Conservation (phyloP, 1,140 invertebrate species). For the Ips typographus region DNA sequence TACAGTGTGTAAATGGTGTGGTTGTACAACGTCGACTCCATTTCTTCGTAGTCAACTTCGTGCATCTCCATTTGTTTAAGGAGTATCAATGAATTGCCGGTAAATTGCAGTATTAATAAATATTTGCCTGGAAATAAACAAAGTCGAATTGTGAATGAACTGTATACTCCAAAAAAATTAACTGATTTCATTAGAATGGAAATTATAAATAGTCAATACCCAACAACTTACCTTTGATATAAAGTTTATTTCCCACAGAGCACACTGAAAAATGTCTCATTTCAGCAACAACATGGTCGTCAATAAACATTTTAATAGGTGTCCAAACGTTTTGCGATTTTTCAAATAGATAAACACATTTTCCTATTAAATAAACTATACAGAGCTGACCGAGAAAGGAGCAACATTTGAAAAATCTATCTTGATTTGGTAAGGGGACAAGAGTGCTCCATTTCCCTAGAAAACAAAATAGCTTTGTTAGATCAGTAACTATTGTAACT, state of each 20-base stretch:
- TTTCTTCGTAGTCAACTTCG: conserved; percentile 25
- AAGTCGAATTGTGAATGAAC: not conserved
- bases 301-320: conserved; percentile 25
- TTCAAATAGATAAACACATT: conserved; percentile 39
- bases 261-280: conserved; percentile 38
- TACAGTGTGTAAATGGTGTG: conserved; percentile 43
- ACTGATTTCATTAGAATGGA: too few species aligned
- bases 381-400: conserved; percentile 38
- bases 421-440: conserved; percentile 34
- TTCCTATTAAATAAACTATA: conserved; percentile 37
- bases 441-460: conserved; percentile 41
- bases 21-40: conserved; percentile 38
- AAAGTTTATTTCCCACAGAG: conserved; percentile 39
- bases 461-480: conserved; percentile 1
- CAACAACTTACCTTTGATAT: conserved; percentile 41
- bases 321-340: conserved; percentile 15
- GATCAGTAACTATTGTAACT: too few species aligned
- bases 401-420: conserved; percentile 44
- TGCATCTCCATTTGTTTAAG: conserved; percentile 18
- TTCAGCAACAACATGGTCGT: conserved; percentile 18
- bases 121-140: conserved; percentile 35
- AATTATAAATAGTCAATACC: too few species aligned
- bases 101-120: conserved; percentile 37
- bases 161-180: not conserved
- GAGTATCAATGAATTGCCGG: conserved; percentile 21